These are phyloP conservation scores for Athalia circularis DNA, from an alignment of 2,888 invertebrate genomes.

Conservation along the genomic window DNA sequence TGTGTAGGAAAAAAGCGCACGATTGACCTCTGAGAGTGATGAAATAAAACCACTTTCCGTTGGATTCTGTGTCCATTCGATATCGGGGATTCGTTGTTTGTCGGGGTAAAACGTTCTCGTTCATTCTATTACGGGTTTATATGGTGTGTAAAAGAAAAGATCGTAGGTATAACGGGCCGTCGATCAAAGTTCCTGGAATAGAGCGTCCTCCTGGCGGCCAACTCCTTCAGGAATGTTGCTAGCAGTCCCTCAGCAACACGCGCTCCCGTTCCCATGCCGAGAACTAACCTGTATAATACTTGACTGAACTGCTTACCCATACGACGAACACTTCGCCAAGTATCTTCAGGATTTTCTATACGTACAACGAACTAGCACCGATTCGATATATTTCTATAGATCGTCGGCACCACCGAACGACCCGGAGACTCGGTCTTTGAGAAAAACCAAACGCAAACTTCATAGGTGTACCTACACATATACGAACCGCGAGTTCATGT, in stretches of 20 bases:
- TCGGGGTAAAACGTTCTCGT: neutral
- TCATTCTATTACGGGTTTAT: conserved; percentile 12
- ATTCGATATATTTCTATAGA: too few species aligned
- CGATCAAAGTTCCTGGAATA: conserved; percentile 65
- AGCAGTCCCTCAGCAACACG: conserved; percentile 46
- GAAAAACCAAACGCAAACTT: too few species aligned
- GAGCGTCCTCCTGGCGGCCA: conserved; percentile 64
- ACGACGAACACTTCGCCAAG: neutral
- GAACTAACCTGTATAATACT: neutral
- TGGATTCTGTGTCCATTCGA: neutral
- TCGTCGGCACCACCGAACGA: too few species aligned
- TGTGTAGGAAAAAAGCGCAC: too few species aligned
- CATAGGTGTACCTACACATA: too few species aligned
- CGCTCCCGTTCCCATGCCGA: conserved; percentile 41
- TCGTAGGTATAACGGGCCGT: conserved; percentile 62
- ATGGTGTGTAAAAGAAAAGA: conserved; percentile 54
- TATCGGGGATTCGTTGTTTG: neutral
- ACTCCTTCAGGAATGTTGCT: conserved; percentile 63
- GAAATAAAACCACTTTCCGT: neutral
- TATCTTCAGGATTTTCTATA: too few species aligned
- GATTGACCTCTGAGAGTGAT: neutral
- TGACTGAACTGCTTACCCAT: neutral
- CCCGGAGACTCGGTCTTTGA: too few species aligned
- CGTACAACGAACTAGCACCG: too few species aligned
- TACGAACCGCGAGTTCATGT: too few species aligned